Percentiles rank a stretch among this genome's conserved stretches.
Evolutionary conservation across 1,140 invertebrate genomes (phyloP).

Genomic region (Holotrichia oblita): DNA sequence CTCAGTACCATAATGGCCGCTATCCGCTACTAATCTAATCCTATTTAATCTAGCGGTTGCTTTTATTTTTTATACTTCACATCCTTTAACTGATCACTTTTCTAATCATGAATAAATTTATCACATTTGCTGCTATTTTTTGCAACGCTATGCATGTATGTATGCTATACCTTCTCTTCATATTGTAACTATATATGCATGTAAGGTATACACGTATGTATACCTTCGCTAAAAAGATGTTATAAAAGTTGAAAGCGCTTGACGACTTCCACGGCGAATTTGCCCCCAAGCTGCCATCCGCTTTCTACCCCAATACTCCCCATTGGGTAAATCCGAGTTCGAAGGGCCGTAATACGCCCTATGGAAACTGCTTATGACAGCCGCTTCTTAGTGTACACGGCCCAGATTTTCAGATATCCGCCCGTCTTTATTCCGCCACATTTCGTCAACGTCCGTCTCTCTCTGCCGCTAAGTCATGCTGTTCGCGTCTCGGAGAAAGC

Average conservation of each 20-base stretch:
- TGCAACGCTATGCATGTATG: too few relatives aligned
- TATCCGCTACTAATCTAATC: too few relatives aligned
- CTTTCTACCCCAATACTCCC: conserved; percentile 21
- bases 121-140: too few relatives aligned
- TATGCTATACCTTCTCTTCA: too few relatives aligned
- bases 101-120: too few relatives aligned
- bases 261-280: conserved; percentile 28
- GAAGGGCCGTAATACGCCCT: conserved; percentile 21
- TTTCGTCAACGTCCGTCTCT: neutral
- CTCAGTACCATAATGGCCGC: too few relatives aligned
- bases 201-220: neutral
- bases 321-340: conserved; percentile 34
- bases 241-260: conserved; percentile 23
- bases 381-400: conserved; percentile 30
- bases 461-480: neutral
- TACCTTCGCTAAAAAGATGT: neutral
- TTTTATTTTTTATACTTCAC: too few relatives aligned
- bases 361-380: conserved; percentile 36
- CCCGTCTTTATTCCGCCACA: conserved; percentile 30
- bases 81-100: too few relatives aligned
- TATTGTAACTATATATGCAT: neutral
- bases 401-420: conserved; percentile 28
- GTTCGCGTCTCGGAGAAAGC: neutral
- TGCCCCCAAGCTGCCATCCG: neutral
- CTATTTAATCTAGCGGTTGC: too few relatives aligned